Evolutionary conservation across 2,797 vertebrate genomes (phyloP), one percentile per base, ranked within the genome.

Genomic region (Chiropotes sagulatus): DNA sequence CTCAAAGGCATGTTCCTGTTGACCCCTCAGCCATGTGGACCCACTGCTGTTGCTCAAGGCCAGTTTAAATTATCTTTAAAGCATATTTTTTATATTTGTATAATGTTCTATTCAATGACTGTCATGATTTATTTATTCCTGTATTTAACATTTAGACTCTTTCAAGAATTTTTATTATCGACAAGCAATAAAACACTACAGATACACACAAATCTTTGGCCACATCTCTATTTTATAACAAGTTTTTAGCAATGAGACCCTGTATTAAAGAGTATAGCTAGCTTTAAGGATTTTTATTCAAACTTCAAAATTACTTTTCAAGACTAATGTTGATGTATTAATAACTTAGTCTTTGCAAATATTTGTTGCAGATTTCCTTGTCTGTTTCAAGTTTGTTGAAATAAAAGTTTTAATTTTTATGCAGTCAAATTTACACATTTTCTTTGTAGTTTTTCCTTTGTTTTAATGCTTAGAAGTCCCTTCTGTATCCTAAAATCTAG

Each of bases 261-360:
- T 83, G 1, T 89, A 41, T 67, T 67, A 76, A 88, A 15, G 24
- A n/a, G 9, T 78, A 57, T 5, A 50, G 73, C 64, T 17, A 64
- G 39, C 72, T 64, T 88, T 58, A 92, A 79, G 22, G 6, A 86
- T 90, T 28, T 88, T 87, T 52, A 57, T 50, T 94, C 46, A 48
- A 86, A 89, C 8, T 48, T 84, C 17, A 76, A 52, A 93, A 70
- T 90, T 88, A 88, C 33, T 95, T 94, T 76, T 76, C 64, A 87
- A 88, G 92, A 88, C 80, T 57, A 5, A 88, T 64, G 4, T 57
- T 93, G 90, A 58, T 11, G 2, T 64, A 54, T 58, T 72, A 75
- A 58, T 88, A 70, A 82, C 72, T 88, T 85, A 48, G 19, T 75
- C 2, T 24, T 88, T 96, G 26, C 73, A 94, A 96, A 87, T 94